These are phyloP conservation scores for Gopherus evgoodei DNA, from an alignment of 2,113 vertebrate genomes.

Conservation along the genomic window DNA sequence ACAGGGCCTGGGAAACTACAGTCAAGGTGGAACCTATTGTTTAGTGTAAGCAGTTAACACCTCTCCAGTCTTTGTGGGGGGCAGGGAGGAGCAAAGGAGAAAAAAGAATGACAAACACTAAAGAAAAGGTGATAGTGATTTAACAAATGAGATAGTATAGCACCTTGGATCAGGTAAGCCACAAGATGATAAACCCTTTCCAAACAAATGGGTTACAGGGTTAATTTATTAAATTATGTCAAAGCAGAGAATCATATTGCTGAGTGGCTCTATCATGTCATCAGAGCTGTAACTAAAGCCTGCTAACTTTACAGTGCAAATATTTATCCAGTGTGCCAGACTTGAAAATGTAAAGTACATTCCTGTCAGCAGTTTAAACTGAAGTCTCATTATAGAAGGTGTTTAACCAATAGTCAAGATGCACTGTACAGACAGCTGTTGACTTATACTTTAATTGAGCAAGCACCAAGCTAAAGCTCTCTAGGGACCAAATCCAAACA, in stretches of 20 bases:
- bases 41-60: background rate
- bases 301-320: background rate
- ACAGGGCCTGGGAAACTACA: background rate
- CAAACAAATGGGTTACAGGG: slow-evolving; percentile 5
- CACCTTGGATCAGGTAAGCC: background rate
- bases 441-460: background rate
- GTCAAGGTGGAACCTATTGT: background rate
- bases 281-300: background rate
- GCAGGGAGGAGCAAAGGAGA: rapidly evolving
- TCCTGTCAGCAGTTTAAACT: background rate
- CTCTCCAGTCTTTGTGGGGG: background rate
- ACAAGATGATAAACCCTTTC: background rate
- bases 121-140: background rate
- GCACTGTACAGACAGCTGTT: background rate
- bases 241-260: background rate
- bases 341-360: background rate
- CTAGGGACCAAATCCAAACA: background rate
- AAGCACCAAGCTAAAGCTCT: background rate
- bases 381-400: background rate
- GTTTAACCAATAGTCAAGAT: background rate
- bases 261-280: background rate
- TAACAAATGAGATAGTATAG: background rate
- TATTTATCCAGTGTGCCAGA: background rate
- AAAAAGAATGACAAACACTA: background rate
- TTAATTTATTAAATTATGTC: background rate